Evolutionary conservation across 2,113 vertebrate species (phyloP), one percentile per base, ranked within the genome.

Genomic region (Brevimyrus niger): DNA sequence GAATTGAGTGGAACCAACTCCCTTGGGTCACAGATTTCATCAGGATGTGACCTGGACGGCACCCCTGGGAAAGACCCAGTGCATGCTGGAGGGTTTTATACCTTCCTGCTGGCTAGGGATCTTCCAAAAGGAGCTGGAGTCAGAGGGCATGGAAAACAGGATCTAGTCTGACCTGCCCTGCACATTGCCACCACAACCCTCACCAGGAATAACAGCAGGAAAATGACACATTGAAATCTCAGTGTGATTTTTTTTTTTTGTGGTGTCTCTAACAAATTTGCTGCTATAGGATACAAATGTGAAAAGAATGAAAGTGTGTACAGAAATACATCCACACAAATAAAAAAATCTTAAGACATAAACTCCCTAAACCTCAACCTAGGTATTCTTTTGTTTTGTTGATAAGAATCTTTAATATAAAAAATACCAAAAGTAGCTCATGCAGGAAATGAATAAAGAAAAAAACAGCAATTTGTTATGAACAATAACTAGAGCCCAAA

Each of bases 361-460:
- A 31, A 76, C 3, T 38, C 27, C 69, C 13, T 76, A 76, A 76
- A 38, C 53, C 38, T 65, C 58, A 65, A 65, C n/a, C n/a, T 10
- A 65, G 8, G n/a, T 27, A 65, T 65, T 65, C 69, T 38, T 38
- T 76, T 76, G 31, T 38, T 76, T 38, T 76, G 69, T 76, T 76
- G 69, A 80, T 80, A 80, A 80, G 35, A 42, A 80, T 80, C 31
- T 80, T 80, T 80, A 80, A 80, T 80, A 80, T 80, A 38, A 80
- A 42, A n/a, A 38, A 80, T 38, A 80, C 42, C 4, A 42, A 80
- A 80, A 8, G 73, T 42, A 17, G 13, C 31, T 80, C 38, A 38
- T 15, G 73, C 13, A 80, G 73, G 73, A 80, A 80, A 80, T 80
- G 13, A 42, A 80, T 42, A 19, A 31, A 27, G n/a, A 65, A 76